Evolutionary conservation across 92 coral and sea anemone species (phyloP).

Genomic region (Diadumene lineata): DNA sequence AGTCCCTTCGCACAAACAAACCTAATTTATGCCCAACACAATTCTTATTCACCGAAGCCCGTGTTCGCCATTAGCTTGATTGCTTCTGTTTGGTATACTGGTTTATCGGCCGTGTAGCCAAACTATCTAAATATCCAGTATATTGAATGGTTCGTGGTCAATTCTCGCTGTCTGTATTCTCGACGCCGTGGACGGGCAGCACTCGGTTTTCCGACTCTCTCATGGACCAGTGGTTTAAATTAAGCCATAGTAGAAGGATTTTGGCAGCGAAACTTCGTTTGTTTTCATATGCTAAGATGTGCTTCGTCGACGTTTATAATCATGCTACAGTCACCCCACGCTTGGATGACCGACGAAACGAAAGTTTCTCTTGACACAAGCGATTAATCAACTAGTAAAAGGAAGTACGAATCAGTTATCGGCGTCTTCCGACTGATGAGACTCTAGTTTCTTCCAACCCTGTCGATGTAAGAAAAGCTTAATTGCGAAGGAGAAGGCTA

Average conservation of each 20-base stretch:
- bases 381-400: slow-evolving; percentile 7
- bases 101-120: slow-evolving; percentile 15
- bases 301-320: slow-evolving; percentile 1
- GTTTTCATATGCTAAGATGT: not conserved
- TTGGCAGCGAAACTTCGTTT: slow-evolving; percentile 10
- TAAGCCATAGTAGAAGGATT: slow-evolving; percentile 35
- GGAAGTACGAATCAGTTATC: slow-evolving; percentile 29
- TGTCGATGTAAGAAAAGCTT: slow-evolving; percentile 54
- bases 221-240: slow-evolving; percentile 56
- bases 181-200: slow-evolving; percentile 53
- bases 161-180: slow-evolving; percentile 26
- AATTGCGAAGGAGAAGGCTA: slow-evolving; percentile 87
- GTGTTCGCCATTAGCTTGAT: slow-evolving; percentile 36
- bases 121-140: slow-evolving; percentile 15
- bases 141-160: not conserved
- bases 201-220: slow-evolving; percentile 74
- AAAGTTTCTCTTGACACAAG: slow-evolving; percentile 11
- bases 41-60: slow-evolving; percentile 29
- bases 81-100: not conserved
- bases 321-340: not conserved
- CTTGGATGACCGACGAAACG: slow-evolving; percentile 6
- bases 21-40: slow-evolving; percentile 66
- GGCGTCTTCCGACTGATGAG: slow-evolving; percentile 49
- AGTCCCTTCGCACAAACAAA: slow-evolving; percentile 38
- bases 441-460: slow-evolving; percentile 61